A percentile compares a stretch with the other conserved stretches of the same genome.
Evolutionary conservation across 2,888 invertebrate species (phyloP).

Genomic region (Drosophila maculinotata): DNA sequence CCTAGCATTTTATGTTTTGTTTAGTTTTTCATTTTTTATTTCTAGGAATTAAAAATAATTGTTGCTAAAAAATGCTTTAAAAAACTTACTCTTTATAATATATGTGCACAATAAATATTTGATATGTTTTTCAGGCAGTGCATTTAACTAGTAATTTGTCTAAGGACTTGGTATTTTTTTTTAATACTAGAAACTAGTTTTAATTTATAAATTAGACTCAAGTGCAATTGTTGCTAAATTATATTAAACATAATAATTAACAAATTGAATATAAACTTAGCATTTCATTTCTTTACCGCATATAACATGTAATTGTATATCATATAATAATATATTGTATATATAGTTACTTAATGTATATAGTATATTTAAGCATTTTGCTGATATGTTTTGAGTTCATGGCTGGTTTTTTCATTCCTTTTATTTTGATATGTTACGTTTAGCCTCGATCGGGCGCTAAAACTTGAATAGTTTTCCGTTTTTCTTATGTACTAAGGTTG

Average conservation of each 20-base stretch:
- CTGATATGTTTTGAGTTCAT: conserved; percentile 84
- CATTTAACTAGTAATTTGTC: conserved; percentile 73
- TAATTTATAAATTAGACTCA: conserved; percentile 22
- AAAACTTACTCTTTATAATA: conserved; percentile 50
- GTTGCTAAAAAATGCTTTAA: conserved; percentile 71
- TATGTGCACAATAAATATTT: conserved; percentile 49
- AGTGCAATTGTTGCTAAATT: conserved; percentile 36
- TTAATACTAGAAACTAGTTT: conserved; percentile 22
- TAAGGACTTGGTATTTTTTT: conserved; percentile 51
- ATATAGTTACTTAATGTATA: conserved; percentile 30
- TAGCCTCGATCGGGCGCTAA: conserved; percentile 49
- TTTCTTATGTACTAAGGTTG: conserved; percentile 13
- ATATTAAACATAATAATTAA: conserved; percentile 19
- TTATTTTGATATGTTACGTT: conserved; percentile 58
- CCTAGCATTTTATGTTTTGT: conserved; percentile 23
- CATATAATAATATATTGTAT: conserved; percentile 22
- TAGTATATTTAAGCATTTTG: conserved; percentile 33
- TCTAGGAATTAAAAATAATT: conserved; percentile 62
- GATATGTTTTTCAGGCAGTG: conserved; percentile 63
- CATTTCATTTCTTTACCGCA: neutral
- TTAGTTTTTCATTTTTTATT: conserved; percentile 13
- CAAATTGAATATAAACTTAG: conserved; percentile 23
- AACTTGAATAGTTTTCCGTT: conserved; percentile 38
- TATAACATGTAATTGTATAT: conserved; percentile 27
- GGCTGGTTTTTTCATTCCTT: conserved; percentile 65